Conservation (phyloP, 2,113 vertebrate genomes). For the Cyprinodon variegatus region DNA sequence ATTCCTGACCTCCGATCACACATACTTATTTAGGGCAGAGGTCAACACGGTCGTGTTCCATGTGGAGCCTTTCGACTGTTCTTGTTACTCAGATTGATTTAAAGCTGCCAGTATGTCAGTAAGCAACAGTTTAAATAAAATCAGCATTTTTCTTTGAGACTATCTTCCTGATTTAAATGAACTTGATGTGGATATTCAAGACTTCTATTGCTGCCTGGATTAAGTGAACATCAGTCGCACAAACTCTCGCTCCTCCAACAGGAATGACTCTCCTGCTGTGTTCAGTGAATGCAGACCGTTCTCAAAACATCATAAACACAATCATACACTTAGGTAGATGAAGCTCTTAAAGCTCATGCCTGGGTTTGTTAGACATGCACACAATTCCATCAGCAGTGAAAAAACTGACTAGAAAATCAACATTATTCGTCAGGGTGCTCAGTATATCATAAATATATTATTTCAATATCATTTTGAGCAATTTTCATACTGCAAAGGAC, state of each 20-base stretch:
- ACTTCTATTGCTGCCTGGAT: not conserved
- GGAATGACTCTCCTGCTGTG: not conserved
- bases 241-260: not conserved
- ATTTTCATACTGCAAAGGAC: too few relatives aligned
- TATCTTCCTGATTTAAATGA: too few relatives aligned
- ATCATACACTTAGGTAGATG: too few relatives aligned
- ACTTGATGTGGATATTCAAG: not conserved
- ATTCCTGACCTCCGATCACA: slow-evolving; percentile 61
- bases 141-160: too few relatives aligned
- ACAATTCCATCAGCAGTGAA: too few relatives aligned
- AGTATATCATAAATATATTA: too few relatives aligned
- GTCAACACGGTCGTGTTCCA: slow-evolving; percentile 37
- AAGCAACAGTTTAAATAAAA: not conserved
- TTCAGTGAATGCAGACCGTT: not conserved
- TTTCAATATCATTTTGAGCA: too few relatives aligned
- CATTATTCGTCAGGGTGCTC: too few relatives aligned
- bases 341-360: too few relatives aligned
- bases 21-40: slow-evolving; percentile 57
- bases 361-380: too few relatives aligned
- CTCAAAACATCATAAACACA: not conserved
- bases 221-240: not conserved
- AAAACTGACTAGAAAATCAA: too few relatives aligned
- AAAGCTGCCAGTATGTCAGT: not conserved
- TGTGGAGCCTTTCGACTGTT: not conserved
- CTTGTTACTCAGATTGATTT: not conserved